Evolutionary conservation across 2,888 invertebrate genomes (phyloP).

Genomic region (Heliconius cydno): DNA sequence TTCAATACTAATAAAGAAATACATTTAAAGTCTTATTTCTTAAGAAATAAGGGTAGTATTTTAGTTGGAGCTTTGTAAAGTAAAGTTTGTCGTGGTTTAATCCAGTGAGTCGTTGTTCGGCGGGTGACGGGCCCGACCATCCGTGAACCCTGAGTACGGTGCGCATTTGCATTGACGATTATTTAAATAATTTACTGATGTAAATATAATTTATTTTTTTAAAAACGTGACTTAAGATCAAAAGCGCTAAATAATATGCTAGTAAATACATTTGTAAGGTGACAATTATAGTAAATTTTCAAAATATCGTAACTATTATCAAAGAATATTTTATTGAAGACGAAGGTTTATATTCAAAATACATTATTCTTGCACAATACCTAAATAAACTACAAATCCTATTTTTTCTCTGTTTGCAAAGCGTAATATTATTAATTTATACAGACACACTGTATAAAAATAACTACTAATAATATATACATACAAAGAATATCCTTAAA

Average conservation of each 20-base stretch:
- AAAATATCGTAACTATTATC: too few relatives aligned
- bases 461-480: too few relatives aligned
- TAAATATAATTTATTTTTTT: not conserved
- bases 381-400: not conserved
- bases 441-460: too few relatives aligned
- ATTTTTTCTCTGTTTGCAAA: not conserved
- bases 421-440: not conserved
- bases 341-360: too few relatives aligned
- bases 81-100: constrained; percentile 57
- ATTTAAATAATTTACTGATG: not conserved
- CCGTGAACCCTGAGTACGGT: constrained; percentile 68
- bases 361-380: not conserved
- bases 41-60: constrained; percentile 42
- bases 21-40: constrained; percentile 45
- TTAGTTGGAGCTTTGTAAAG: constrained; percentile 37
- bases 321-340: too few relatives aligned
- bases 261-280: too few relatives aligned
- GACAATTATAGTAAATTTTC: too few relatives aligned
- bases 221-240: rapidly evolving
- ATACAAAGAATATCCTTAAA: too few relatives aligned
- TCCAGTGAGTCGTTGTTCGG: constrained; percentile 61
- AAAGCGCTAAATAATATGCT: too few relatives aligned
- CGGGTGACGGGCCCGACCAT: constrained; percentile 71
- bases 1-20: constrained; percentile 31
- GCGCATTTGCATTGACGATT: constrained; percentile 49